A percentile compares a stretch with the other conserved stretches of the same genome.
phyloP scores from a whole-genome alignment of 2,888 invertebrate genomes.

The Keiferia lycopersicella region DNA sequence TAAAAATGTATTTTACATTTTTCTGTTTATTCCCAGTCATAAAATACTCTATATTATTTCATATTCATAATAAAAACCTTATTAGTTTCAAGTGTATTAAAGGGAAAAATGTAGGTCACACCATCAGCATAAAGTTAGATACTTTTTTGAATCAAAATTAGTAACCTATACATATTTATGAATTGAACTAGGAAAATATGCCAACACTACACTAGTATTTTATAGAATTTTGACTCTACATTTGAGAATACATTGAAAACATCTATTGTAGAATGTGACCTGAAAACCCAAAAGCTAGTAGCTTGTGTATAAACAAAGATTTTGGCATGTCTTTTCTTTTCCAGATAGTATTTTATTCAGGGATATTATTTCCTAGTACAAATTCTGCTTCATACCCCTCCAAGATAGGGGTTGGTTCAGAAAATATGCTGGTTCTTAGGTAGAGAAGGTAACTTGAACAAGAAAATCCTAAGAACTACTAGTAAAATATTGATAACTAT shows the following conservation, averaged over 20 bases:
- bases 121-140: conserved; percentile 6
- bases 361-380: not conserved
- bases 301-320: conserved; percentile 34
- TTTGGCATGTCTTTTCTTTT: conserved; percentile 1
- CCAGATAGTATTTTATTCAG: not conserved
- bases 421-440: not conserved
- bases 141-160: conserved; percentile 27
- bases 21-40: not conserved
- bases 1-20: not conserved
- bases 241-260: conserved; percentile 25
- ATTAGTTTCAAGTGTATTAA: not conserved
- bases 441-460: conserved; percentile 12
- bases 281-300: conserved; percentile 32
- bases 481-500: conserved; percentile 18
- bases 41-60: not conserved
- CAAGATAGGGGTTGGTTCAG: conserved; percentile 16
- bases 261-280: conserved; percentile 27
- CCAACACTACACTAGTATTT: not conserved
- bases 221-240: not conserved
- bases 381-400: not conserved
- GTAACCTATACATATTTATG: conserved; percentile 15
- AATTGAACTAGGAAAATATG: conserved; percentile 14
- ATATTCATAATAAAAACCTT: not conserved
- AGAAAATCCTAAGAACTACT: conserved; percentile 6
- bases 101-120: conserved; percentile 27